A percentile compares a stretch with the other conserved stretches of the same genome.
Conservation (phyloP, 2,888 invertebrate genomes). For the Omphaloscelis lunosa region DNA sequence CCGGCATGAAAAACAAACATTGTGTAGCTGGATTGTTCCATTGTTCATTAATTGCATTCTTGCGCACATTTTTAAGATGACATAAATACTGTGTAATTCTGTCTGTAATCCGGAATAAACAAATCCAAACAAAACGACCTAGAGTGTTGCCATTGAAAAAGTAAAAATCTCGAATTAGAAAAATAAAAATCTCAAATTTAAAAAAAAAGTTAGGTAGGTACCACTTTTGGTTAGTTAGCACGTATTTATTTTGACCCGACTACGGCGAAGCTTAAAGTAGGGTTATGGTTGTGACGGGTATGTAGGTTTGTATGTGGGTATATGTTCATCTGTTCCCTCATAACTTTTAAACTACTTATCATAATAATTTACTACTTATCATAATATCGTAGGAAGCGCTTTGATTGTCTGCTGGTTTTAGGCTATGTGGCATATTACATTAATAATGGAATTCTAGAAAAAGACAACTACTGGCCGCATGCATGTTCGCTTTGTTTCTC, state of each 20-base stretch:
- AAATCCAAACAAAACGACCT: constrained; percentile 20
- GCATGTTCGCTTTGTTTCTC: too few species aligned
- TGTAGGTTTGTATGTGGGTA: too few species aligned
- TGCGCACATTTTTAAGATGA: constrained; percentile 21
- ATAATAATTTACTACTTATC: too few species aligned
- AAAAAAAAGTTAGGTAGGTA: background rate
- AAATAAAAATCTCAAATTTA: background rate
- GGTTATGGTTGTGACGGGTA: too few species aligned
- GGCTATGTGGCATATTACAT: too few species aligned
- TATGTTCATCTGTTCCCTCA: too few species aligned
- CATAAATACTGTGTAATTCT: constrained; percentile 7
- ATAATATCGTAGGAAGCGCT: too few species aligned
- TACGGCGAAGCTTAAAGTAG: too few species aligned
- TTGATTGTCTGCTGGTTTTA: too few species aligned
- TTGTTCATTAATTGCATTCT: constrained; percentile 25
- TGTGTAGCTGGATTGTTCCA: constrained; percentile 20
- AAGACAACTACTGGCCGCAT: too few species aligned
- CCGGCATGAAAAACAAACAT: background rate
- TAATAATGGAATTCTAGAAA: too few species aligned
- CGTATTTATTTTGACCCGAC: background rate
- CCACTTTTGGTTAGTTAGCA: background rate
- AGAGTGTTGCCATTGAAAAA: constrained; percentile 31
- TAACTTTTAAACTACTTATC: too few species aligned
- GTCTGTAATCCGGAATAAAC: constrained; percentile 7
- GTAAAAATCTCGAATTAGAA: background rate